Conservation (phyloP, 2,888 invertebrate species). For the Erebia palarica region DNA sequence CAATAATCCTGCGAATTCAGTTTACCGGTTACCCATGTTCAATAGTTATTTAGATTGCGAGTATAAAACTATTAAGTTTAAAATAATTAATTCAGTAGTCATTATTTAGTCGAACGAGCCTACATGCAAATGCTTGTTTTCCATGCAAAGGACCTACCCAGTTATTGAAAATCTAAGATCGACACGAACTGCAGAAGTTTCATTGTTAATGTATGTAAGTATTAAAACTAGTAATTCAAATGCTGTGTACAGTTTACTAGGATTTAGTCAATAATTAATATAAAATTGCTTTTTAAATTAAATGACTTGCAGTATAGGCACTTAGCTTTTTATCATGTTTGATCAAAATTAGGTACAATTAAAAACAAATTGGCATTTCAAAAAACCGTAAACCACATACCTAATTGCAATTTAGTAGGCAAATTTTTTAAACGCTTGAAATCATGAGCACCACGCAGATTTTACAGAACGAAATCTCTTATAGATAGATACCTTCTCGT, state of each 20-base stretch:
- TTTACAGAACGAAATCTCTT: constrained; percentile 44
- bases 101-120: constrained; percentile 42
- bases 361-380: not conserved
- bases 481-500: not conserved
- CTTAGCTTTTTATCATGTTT: not conserved
- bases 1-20: constrained; percentile 8
- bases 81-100: constrained; percentile 41
- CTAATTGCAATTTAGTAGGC: constrained; percentile 2
- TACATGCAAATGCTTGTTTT: constrained; percentile 42
- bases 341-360: not conserved
- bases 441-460: constrained; percentile 65
- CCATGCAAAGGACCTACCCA: constrained; percentile 36
- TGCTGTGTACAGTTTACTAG: constrained; percentile 2
- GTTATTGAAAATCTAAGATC: constrained; percentile 41
- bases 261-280: not conserved
- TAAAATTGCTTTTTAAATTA: not conserved
- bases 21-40: constrained; percentile 26
- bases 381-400: not conserved
- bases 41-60: constrained; percentile 31
- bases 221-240: constrained; percentile 30
- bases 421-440: constrained; percentile 28
- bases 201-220: constrained; percentile 36
- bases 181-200: constrained; percentile 37
- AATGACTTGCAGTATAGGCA: not conserved
- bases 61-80: constrained; percentile 40